These are phyloP conservation scores for Poeciliopsis prolifica DNA, from an alignment of 2,113 vertebrate species.

Conservation along the genomic window DNA sequence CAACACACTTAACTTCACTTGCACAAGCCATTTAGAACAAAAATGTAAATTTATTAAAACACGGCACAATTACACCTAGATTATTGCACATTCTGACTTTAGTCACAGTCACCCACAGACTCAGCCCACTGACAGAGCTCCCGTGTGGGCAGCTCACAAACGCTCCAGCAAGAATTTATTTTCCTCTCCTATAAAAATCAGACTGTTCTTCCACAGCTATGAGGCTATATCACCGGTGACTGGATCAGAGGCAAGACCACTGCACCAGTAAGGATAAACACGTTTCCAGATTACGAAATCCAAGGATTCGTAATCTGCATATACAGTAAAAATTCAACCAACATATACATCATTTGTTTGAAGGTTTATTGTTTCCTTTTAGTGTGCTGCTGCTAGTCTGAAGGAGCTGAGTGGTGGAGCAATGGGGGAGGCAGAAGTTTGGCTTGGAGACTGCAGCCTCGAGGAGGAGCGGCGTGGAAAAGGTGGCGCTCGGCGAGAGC, in stretches of 20 bases:
- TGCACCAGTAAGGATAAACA: neutral
- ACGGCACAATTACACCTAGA: constrained; percentile 37
- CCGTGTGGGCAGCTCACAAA: constrained; percentile 1
- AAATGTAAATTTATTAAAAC: constrained; percentile 20
- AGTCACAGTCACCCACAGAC: constrained; percentile 23
- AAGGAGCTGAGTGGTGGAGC: too few relatives aligned
- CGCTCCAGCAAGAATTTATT: constrained; percentile 5
- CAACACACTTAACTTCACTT: constrained; percentile 2
- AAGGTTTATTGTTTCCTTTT: neutral
- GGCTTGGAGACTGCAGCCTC: too few relatives aligned
- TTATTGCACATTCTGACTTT: constrained; percentile 22
- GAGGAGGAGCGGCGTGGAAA: too few relatives aligned
- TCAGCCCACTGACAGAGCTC: constrained; percentile 17
- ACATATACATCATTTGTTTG: neutral
- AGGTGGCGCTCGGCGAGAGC: too few relatives aligned
- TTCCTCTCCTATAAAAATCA: constrained; percentile 9
- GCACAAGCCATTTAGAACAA: constrained; percentile 10
- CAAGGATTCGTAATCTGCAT: too few relatives aligned
- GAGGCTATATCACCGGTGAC: neutral
- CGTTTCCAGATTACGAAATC: too few relatives aligned
- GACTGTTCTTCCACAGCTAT: neutral
- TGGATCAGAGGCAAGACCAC: neutral
- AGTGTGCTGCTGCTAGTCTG: neutral
- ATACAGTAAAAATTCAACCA: neutral
- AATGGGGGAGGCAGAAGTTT: too few relatives aligned